Evolutionary conservation across 2,888 invertebrate genomes (phyloP), one percentile per base, ranked within the genome.

Genomic region (Melangyna quadrimaculata): DNA sequence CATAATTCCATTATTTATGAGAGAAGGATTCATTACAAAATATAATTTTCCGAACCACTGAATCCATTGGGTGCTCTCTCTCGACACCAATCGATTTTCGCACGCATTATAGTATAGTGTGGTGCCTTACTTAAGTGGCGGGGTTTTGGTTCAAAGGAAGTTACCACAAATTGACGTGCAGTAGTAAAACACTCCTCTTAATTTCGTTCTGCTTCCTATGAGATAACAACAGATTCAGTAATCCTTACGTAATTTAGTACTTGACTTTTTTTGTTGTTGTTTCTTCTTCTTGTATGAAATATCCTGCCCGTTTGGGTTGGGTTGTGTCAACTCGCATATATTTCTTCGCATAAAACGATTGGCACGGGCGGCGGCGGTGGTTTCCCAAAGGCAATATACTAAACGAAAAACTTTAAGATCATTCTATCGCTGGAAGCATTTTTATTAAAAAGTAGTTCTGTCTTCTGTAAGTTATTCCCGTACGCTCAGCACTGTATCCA

Each of bases 1-100:
- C 90, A 91, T 91, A 90, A 91, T 90, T 90, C 89, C 90, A 91
- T 91, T 91, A 91, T 91, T 91, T 91, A 91, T 91, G 90, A 90
- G 90, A 70, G 70, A 74, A 78, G 82, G 82, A 82, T 82, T 87
- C 81, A 78, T 82, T 78, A 78, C 86, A 90, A 91, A 90, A 91
- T 90, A 90, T 90, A 91, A 91, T 91, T 91, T 91, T 91, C 91
- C 90, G 88, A 90, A 89, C 90, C 91, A 91, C 88, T 91, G 91
- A 91, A 89, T 88, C 80, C 88, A 88, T 87, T 88, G 82, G 87
- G 87, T 88, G 84, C 84, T 78, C 79, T 81, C 79, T 81, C 77
- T 87, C 82, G 67, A 70, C 72, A 40, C 65, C 86, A 86, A 86
- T 86, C 86, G 86, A 86, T 73, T 86, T 81, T 69, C 72, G 72